Percentiles rank a stretch among this genome's conserved stretches.
Evolutionary conservation across 2,888 invertebrate genomes (phyloP).

Genomic region (Petrolisthes manimaculis): DNA sequence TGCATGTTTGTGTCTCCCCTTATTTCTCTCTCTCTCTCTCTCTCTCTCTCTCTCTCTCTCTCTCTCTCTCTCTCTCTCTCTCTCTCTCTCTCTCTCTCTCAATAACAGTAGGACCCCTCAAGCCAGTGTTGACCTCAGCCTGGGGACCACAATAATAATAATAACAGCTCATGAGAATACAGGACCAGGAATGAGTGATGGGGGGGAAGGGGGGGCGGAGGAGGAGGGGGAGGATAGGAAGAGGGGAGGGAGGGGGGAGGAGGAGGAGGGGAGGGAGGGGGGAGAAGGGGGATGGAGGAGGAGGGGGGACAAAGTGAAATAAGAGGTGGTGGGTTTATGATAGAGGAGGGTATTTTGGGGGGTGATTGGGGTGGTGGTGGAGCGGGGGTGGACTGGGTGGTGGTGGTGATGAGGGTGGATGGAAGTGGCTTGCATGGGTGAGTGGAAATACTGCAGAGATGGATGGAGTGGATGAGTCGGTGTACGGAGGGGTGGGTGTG

Average conservation of each 20-base stretch:
- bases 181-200: background rate
- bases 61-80: conserved; percentile 16
- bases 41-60: conserved; percentile 2
- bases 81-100: background rate
- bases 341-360: background rate
- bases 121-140: background rate
- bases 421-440: background rate
- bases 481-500: too few relatives aligned
- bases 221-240: background rate
- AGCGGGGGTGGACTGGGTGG: background rate
- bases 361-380: background rate
- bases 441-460: too few relatives aligned
- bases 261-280: too few relatives aligned
- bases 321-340: background rate
- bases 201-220: background rate
- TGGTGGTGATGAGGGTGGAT: background rate
- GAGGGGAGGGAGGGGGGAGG: background rate
- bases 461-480: too few relatives aligned
- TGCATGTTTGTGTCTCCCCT: background rate
- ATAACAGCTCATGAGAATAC: background rate
- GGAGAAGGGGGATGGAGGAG: too few relatives aligned
- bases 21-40: background rate
- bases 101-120: too few relatives aligned
- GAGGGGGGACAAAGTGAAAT: background rate
- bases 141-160: background rate